Base-by-base conservation (phyloP, 2,113 vertebrate genomes). In the Microcebus griseorufus region DNA sequence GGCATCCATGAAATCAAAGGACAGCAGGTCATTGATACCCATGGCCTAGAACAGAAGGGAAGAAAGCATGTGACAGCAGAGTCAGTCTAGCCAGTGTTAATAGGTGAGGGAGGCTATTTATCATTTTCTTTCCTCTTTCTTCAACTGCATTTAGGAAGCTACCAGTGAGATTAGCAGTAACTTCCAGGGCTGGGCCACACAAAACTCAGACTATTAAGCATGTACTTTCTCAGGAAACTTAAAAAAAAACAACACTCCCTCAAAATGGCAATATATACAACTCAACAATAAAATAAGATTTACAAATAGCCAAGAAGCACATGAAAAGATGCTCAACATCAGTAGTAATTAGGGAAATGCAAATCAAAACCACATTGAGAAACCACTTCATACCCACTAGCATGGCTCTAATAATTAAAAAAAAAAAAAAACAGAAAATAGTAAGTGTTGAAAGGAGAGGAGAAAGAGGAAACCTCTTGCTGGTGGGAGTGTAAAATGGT, bases 1-100 rank as follows among this genome's bases (percentile, higher is more conserved):
- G 62, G 99, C 99, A 58, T 99, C 99, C 99, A 99, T 99, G 80
- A 99, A 99, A 98, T 99, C 99, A 84, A 99, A 99, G 27, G 99
- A 99, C 42, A 99, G 99, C 92, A 99, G 98, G 97, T 99, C 99
- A 6, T 99, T 99, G 98, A 99, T 99, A 90, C 99, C 99, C 99
- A 99, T 99, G 4, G 99, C 99, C 99, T 99, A 94, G 62, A 90
- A 90, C 25, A 39, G 32, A 51, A 90, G 13, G 2, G 6, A 87
- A 96, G 51, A 96, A 96, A 88, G 69, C 0, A 1, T 2, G 22
- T 29, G 70, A 87, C 4, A 5, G 20, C 5, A 70, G 32, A 23
- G 25, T 86, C 53, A 84, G 51, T 34, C 65, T 81, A 0, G 22
- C 64, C 22, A 86, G 88, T 17, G 45, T 39, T 67, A 73, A 70